Base-by-base conservation (phyloP, 1,140 invertebrate genomes). In the Penaeus vannamei region DNA sequence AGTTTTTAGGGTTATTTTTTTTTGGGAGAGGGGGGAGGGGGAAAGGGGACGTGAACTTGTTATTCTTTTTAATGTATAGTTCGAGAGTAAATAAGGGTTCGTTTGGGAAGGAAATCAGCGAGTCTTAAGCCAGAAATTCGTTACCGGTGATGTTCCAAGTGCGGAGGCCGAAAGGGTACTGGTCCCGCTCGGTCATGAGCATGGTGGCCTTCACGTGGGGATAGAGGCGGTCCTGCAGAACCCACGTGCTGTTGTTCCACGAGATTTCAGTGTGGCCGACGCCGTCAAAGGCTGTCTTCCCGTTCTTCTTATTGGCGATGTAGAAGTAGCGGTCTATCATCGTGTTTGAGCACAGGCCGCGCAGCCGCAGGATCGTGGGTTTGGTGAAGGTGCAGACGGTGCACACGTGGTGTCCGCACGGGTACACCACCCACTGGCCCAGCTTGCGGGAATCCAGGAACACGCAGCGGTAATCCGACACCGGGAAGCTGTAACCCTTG, bases 191-290 rank as follows among this genome's bases (percentile, higher is more conserved):
- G 12, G 86, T 90, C 20, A 82, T 69, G 26, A 81, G 36, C 91
- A 91, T 91, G 32, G 42, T 66, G 29, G 72, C 91, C 60, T 19
- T 81, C n/a, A 90, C 46, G 22, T 72, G 26, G 19, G 10, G 60
- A 12, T 90, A 4, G 26, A 90, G 77, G 23, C 42, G 22, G 72
- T 91, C 86, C 0, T 72, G 36, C 32, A 91, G 32, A 14, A 77
- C 83, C 91, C 91, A 91, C 0, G 91, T 91, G 22, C 20, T 88
- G 85, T 91, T 90, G 32, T 79, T 84, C 85, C 88, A 90, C 59
- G 69, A 85, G 32, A 91, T 90, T 53, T 85, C 64, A 3, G 88
- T 87, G 66, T 91, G 83, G 3, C 86, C 82, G 42, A 87, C 59
- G 69, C 91, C 91, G 29, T 83, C 76, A 79, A 91, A 90, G 10